phyloP scores from a whole-genome alignment of 2,888 invertebrate genomes.

The Stramonita haemastoma region DNA sequence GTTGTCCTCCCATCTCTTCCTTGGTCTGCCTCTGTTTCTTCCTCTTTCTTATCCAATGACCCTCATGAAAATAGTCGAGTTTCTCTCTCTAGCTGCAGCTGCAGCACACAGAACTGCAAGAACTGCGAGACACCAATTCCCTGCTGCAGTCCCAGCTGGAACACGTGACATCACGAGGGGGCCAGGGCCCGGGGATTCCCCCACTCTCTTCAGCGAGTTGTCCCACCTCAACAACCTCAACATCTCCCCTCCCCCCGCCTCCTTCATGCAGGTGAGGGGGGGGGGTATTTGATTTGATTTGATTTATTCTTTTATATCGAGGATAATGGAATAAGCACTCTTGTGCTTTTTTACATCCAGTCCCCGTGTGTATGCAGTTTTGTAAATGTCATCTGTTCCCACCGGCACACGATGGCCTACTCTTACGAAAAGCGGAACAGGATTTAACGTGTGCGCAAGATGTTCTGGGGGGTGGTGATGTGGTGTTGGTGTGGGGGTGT shows the following conservation, averaged over 20 bases:
- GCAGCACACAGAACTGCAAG: constrained; percentile 82
- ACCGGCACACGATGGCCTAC: no score
- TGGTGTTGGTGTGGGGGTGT: no score
- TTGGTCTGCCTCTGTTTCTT: no score
- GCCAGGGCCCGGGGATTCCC: constrained; percentile 59
- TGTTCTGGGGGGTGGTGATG: no score
- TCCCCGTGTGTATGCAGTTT: not conserved
- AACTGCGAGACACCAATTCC: constrained; percentile 85
- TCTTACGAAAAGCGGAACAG: no score
- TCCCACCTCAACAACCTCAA: constrained; percentile 19
- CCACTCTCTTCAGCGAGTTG: constrained; percentile 87
- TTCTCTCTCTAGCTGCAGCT: constrained; percentile 73
- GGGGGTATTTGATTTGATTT: no score
- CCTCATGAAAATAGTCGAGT: not conserved
- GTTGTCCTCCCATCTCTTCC: no score
- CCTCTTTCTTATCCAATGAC: not conserved
- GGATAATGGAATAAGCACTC: no score
- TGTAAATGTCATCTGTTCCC: no score
- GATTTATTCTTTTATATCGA: no score
- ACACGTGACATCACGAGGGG: constrained; percentile 67
- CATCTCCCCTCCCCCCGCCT: constrained; percentile 6
- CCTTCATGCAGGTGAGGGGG: constrained; percentile 7
- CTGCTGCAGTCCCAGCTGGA: constrained; percentile 86
- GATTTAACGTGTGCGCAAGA: no score
- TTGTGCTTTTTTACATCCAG: no score